phyloP scores from a whole-genome alignment of 92 coral and sea anemone species.

The Pocillopora grandis region DNA sequence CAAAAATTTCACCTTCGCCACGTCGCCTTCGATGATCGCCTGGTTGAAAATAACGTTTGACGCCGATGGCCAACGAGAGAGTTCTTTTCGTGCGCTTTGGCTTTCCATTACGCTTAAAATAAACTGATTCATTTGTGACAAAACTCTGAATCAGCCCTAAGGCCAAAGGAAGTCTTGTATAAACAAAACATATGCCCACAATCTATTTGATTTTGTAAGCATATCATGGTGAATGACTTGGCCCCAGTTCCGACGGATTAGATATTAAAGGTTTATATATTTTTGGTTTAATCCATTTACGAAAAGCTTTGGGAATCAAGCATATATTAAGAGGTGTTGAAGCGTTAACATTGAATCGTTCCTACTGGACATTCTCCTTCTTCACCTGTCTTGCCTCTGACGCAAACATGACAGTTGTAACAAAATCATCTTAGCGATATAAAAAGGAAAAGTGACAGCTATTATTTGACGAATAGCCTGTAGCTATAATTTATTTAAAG shows the following conservation, averaged over 20 bases:
- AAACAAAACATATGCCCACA: constrained; percentile 7
- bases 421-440: not conserved
- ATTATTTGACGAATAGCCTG: too few relatives aligned
- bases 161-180: not conserved
- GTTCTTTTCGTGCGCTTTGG: constrained; percentile 30
- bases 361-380: constrained; percentile 5
- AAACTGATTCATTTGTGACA: constrained; percentile 30
- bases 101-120: constrained; percentile 38
- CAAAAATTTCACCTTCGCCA: constrained; percentile 76
- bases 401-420: constrained; percentile 21
- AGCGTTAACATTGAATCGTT: constrained; percentile 7
- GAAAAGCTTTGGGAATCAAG: not conserved
- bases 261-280: not conserved
- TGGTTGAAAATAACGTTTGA: constrained; percentile 75
- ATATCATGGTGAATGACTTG: not conserved
- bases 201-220: not conserved
- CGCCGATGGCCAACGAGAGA: constrained; percentile 43
- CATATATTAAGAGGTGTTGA: constrained; percentile 13
- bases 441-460: too few relatives aligned
- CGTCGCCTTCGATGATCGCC: constrained; percentile 76
- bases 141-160: not conserved
- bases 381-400: not conserved
- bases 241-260: too few relatives aligned
- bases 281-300: constrained; percentile 12
- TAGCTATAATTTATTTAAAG: too few relatives aligned